Evolutionary conservation across 2,888 invertebrate genomes (phyloP).

Genomic region (Allolobophora icterica): DNA sequence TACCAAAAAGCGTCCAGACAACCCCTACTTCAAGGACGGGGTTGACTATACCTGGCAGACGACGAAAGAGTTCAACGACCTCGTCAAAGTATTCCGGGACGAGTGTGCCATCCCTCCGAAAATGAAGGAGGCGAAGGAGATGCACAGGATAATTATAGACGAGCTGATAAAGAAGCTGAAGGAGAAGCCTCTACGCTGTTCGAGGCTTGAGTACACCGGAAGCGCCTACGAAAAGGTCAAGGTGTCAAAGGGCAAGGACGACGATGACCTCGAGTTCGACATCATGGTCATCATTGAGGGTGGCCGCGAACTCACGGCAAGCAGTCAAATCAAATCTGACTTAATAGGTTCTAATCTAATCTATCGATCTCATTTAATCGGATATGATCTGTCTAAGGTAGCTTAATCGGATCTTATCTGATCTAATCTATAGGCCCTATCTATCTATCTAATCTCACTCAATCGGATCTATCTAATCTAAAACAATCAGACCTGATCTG

Average conservation of each 20-base stretch:
- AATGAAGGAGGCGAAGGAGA: conserved; percentile 26
- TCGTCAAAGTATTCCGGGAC: conserved; percentile 19
- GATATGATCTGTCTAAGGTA: no score
- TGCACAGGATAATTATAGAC: conserved; percentile 25
- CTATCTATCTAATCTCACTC: no score
- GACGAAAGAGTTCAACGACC: background rate
- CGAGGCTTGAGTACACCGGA: conserved; percentile 29
- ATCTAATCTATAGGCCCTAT: no score
- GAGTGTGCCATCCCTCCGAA: background rate
- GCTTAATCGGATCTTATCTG: no score
- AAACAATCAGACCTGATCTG: no score
- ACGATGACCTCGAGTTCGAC: conserved; percentile 32
- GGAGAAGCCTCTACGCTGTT: background rate
- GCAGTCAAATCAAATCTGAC: background rate
- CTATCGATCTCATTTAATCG: background rate
- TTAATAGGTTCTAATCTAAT: background rate
- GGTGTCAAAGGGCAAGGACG: conserved; percentile 2
- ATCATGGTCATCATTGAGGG: conserved; percentile 30
- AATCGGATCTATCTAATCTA: no score
- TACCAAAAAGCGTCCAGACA: background rate
- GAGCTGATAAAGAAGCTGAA: background rate
- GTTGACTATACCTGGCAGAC: conserved; percentile 20
- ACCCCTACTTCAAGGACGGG: conserved; percentile 27
- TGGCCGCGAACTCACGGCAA: background rate
- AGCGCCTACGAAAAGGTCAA: conserved; percentile 30